Conservation (phyloP, 1,140 invertebrate genomes). For the Piezodorus guildinii region DNA sequence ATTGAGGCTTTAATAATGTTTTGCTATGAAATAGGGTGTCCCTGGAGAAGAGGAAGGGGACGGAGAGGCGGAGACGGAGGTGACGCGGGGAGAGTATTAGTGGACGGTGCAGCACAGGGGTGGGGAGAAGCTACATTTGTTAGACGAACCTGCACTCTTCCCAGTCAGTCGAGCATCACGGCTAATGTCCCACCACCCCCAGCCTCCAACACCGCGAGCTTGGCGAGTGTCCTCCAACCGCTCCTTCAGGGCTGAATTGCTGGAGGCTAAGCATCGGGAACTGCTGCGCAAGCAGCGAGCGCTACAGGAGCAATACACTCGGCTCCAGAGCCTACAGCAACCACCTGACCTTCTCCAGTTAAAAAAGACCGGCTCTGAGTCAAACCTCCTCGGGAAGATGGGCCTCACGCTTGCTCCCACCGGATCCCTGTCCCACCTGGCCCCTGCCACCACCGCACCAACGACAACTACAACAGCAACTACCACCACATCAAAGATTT, state of each 20-base stretch:
- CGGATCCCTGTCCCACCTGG: slow-evolving; percentile 48
- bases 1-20: neutral
- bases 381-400: slow-evolving; percentile 75
- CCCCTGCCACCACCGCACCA: slow-evolving; percentile 17
- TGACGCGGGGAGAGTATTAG: too few species aligned
- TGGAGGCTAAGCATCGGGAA: slow-evolving; percentile 76
- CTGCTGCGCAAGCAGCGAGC: slow-evolving; percentile 72
- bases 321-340: slow-evolving; percentile 69
- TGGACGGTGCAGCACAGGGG: slow-evolving; percentile 47
- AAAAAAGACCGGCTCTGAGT: slow-evolving; percentile 82
- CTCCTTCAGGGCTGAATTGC: slow-evolving; percentile 61
- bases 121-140: slow-evolving; percentile 83
- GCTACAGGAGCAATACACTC: slow-evolving; percentile 76
- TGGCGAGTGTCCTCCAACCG: slow-evolving; percentile 59
- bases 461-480: slow-evolving; percentile 7
- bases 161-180: slow-evolving; percentile 40
- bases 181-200: slow-evolving; percentile 61
- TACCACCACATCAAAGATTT: slow-evolving; percentile 20
- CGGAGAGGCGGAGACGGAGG: slow-evolving; percentile 44
- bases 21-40: neutral
- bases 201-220: slow-evolving; percentile 16
- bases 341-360: slow-evolving; percentile 49
- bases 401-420: slow-evolving; percentile 48
- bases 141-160: slow-evolving; percentile 87
- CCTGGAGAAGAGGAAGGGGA: slow-evolving; percentile 17